Evolutionary conservation across 1,140 invertebrate genomes (phyloP).

Genomic region (Euura lappo): DNA sequence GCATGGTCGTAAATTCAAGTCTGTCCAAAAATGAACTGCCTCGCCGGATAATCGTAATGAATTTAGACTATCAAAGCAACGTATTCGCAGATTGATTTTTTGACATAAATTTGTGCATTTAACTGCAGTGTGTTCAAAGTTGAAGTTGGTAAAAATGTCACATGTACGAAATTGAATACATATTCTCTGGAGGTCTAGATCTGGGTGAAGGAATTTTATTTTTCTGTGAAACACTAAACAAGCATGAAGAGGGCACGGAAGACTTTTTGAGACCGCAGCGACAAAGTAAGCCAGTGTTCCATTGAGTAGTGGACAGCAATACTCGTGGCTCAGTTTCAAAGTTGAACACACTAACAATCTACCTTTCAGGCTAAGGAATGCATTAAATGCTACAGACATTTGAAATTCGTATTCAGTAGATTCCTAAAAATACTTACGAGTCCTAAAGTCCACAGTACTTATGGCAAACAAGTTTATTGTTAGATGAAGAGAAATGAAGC

Average conservation of each 20-base stretch:
- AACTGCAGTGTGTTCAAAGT: conserved; percentile 1
- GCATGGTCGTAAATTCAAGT: too few relatives aligned
- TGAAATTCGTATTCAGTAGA: not conserved
- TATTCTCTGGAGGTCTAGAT: too few relatives aligned
- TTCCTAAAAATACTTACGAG: conserved; percentile 1
- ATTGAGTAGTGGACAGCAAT: too few relatives aligned
- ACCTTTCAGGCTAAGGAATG: conserved; percentile 13
- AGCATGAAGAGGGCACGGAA: too few relatives aligned
- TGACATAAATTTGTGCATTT: too few relatives aligned
- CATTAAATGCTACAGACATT: conserved; percentile 15
- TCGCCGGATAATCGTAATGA: not conserved
- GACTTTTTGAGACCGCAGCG: too few relatives aligned
- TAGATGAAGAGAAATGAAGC: conserved; percentile 24
- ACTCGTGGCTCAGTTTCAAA: not conserved
- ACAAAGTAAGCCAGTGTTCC: too few relatives aligned
- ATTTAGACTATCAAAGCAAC: too few relatives aligned
- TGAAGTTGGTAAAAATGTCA: not conserved
- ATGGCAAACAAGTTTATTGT: conserved; percentile 8
- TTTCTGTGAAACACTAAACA: too few relatives aligned
- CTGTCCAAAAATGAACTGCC: not conserved
- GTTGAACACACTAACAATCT: conserved; percentile 9
- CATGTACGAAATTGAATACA: not conserved
- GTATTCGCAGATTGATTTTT: too few relatives aligned
- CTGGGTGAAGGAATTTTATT: too few relatives aligned
- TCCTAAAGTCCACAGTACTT: conserved; percentile 17